phyloP scores from a whole-genome alignment of 1,140 invertebrate species.

The Caenorhabditis inopinata region DNA sequence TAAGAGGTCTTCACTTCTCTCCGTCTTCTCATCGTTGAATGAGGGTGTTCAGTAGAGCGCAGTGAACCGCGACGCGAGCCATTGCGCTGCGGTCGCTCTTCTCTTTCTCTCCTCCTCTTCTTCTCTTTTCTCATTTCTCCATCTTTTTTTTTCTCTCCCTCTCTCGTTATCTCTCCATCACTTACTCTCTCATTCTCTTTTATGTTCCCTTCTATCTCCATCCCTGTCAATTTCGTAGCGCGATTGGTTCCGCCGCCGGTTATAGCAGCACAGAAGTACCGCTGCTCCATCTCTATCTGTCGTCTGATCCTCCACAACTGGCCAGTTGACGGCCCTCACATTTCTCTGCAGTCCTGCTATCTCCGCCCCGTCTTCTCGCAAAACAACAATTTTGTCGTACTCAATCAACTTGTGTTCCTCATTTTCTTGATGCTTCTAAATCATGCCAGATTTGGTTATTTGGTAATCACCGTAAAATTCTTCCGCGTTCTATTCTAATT shows the following conservation, averaged over 20 bases:
- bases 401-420: background rate
- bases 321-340: background rate
- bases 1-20: conserved; percentile 23
- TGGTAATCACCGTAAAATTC: too few relatives aligned
- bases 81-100: conserved; percentile 26
- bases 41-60: conserved; percentile 26
- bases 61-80: conserved; percentile 32
- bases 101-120: background rate
- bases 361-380: conserved; percentile 15
- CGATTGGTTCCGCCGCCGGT: conserved; percentile 5
- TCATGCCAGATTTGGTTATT: background rate
- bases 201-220: conserved; percentile 2
- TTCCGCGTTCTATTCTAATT: too few relatives aligned
- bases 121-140: conserved; percentile 20
- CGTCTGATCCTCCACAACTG: conserved; percentile 14
- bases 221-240: background rate
- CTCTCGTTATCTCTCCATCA: background rate
- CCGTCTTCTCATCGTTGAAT: background rate
- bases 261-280: background rate
- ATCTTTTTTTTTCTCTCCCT: background rate
- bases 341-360: background rate
- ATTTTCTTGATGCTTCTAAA: background rate
- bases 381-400: conserved; percentile 12
- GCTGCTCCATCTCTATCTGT: conserved; percentile 25
- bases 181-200: background rate